phyloP scores from a whole-genome alignment of 2,888 invertebrate species.

The Tenthredo distinguenda region DNA sequence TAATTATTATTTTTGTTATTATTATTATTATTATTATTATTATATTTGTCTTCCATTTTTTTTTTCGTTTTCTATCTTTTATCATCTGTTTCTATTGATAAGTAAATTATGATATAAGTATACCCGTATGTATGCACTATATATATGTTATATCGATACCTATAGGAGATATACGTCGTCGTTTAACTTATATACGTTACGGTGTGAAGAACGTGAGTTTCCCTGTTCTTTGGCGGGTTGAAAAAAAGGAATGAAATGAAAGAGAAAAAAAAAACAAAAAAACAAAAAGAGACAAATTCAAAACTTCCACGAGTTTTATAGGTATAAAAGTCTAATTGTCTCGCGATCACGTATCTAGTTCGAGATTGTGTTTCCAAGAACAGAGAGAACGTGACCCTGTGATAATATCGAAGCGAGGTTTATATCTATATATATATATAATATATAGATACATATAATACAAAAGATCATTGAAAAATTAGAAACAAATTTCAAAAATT shows the following conservation, averaged over 20 bases:
- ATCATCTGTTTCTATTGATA: too few relatives aligned
- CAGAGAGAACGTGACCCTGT: slow-evolving; percentile 8
- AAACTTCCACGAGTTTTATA: background rate
- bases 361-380: background rate
- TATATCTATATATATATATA: too few relatives aligned
- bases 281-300: background rate
- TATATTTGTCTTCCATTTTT: too few relatives aligned
- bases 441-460: too few relatives aligned
- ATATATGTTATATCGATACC: too few relatives aligned
- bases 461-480: too few relatives aligned
- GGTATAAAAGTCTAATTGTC: background rate
- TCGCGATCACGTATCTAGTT: background rate
- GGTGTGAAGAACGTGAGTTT: background rate
- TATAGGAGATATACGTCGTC: too few relatives aligned
- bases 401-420: background rate
- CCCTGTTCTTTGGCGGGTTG: background rate
- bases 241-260: background rate
- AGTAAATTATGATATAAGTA: too few relatives aligned
- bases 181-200: too few relatives aligned
- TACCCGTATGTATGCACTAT: too few relatives aligned
- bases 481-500: background rate
- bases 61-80: too few relatives aligned
- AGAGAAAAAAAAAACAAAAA: background rate
- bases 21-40: background rate
- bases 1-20: background rate